Evolutionary conservation across 1,140 invertebrate species (phyloP), one percentile per base, ranked within the genome.

Genomic region (Meteorus sp.): DNA sequence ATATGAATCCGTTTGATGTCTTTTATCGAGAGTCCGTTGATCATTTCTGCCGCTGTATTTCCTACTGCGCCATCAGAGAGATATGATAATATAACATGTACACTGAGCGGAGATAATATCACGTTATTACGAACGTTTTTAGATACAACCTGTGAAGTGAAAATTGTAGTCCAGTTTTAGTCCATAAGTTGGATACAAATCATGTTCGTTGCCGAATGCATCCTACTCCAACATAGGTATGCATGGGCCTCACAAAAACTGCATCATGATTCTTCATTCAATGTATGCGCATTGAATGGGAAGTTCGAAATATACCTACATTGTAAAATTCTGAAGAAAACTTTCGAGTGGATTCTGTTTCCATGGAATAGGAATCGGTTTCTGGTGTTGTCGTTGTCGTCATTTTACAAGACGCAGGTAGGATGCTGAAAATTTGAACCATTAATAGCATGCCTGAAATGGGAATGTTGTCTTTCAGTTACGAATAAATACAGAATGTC

Each of bases 51-150:
- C 4, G 61, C 61, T 9, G 61, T 60, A 5, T 39, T 25, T 9
- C 39, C 41, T 15, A 15, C 33, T 1, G 61, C 58, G 4, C 61
- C 61, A 43, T 59, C 47, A 17, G 37, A 52, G 17, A 63, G 15
- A 23, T 41, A 63, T 35, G 61, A 63, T 17, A 63, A 29, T 5
- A 57, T 15, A 11, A 63, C 7, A 43, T 60, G 61, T 25, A 45
- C 50, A 53, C 57, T 56, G 6, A 63, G 7, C 8, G 61, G 61
- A 20, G 61, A 63, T 17, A 27, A 20, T n/a, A 63, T 52, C 13
- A 60, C 53, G 43, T 60, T 63, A 15, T 35, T 39, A 17, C 25
- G 15, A 3, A 13, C 11, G 4, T 37, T 5, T 13, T 33, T 11
- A 6, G 37, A 41, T 15, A 57, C 13, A 31, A 23, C 41, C 57